Base-by-base conservation (phyloP, 1,140 invertebrate species). In the Drosophila aff. region DNA sequence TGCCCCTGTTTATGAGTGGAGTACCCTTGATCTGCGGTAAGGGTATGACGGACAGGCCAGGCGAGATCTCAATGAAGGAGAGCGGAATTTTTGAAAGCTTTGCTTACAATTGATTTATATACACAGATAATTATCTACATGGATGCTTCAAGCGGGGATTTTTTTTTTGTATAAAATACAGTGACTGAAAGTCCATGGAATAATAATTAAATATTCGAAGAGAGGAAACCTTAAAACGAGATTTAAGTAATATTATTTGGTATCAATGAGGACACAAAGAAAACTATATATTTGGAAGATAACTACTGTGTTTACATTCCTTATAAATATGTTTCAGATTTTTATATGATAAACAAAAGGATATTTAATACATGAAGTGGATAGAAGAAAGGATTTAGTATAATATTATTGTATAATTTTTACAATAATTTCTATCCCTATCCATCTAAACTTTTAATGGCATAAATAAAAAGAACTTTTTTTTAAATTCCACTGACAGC, bases 1-100 rank as follows among this genome's bases (percentile, higher is more conserved):
- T 84, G 77, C 60, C 65, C 61, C 72, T 73, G 66, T 84, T 81
- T 72, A 40, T 63, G 44, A 79, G 53, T 60, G 57, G 47, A 77
- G 79, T 85, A 77, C 75, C 73, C 74, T 81, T 75, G 58, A 76
- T 59, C 4, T 36, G 53, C 38, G 61, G 62, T 41, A 67, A 63
- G 67, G 38, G 63, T 67, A 67, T 67, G 67, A 38, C 44, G 63
- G 59, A 64, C 59, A 52, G 53, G 53, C 53, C 53, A 46, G 58
- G 16, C 31, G 31, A 66, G 59, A 46, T 44, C 49, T 67, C 46
- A 41, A 46, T 38, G 64, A 46, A 55, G 47, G 18, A 71, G 63
- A 49, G 61, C 47, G 62, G 63, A 50, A 31, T 67, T 67, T 53
- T 71, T 23, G 47, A 69, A 67, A 57, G 67, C 40, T 68, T 67